Percentiles rank a stretch among this genome's conserved stretches.
phyloP scores from a whole-genome alignment of 2,113 vertebrate genomes.

The Ancistrus triradiatus region DNA sequence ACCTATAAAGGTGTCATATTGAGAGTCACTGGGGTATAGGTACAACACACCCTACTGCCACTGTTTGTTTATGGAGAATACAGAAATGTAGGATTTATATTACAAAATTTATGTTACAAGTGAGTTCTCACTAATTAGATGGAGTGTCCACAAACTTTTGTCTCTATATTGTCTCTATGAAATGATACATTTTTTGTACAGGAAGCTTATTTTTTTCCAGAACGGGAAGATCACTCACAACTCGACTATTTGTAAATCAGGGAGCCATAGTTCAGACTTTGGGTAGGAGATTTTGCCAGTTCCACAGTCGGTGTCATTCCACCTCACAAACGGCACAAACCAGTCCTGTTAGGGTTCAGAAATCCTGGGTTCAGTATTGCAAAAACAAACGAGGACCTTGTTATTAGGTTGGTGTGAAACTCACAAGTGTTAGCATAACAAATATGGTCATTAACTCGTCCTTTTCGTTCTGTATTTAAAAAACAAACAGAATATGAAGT shows the following conservation, averaged over 20 bases:
- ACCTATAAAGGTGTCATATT: too few species aligned
- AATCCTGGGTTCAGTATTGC: neutral
- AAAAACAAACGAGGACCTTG: neutral
- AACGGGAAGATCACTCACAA: neutral
- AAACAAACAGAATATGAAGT: constrained; percentile 8
- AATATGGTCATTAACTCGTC: neutral
- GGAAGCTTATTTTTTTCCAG: neutral
- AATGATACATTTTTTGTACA: too few species aligned
- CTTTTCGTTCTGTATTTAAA: constrained; percentile 2
- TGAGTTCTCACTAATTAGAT: too few species aligned
- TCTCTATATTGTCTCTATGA: too few species aligned
- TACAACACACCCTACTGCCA: too few species aligned
- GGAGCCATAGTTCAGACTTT: neutral
- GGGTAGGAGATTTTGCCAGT: neutral
- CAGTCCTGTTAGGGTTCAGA: constrained; percentile 5
- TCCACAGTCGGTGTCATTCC: neutral
- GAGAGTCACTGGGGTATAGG: too few species aligned
- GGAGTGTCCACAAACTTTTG: too few species aligned
- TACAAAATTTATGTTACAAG: too few species aligned
- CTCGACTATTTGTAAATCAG: neutral
- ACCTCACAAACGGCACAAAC: neutral
- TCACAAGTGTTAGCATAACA: neutral
- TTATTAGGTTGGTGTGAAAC: neutral
- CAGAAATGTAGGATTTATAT: too few species aligned
- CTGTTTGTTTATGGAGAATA: too few species aligned